Base-by-base conservation (phyloP, 2,888 invertebrate genomes). In the Eretmocerus hayati region DNA sequence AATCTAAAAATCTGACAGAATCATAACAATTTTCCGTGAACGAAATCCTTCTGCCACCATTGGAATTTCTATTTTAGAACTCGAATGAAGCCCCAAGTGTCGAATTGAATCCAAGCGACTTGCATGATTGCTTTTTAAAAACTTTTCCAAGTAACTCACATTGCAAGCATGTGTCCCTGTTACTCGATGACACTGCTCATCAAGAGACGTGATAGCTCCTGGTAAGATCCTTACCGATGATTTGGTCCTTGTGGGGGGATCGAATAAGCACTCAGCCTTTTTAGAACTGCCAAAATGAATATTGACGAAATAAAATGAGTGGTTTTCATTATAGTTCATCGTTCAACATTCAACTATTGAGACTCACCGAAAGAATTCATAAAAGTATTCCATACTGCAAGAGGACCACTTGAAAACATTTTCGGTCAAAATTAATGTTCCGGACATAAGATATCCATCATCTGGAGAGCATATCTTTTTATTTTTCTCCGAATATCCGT, bases 101-200 rank as follows among this genome's bases (percentile, higher is more conserved):
- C n/a, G n/a, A n/a, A n/a, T n/a, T n/a, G n/a, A n/a, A n/a, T n/a
- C n/a, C n/a, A n/a, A n/a, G n/a, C n/a, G n/a, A n/a, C n/a, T n/a
- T n/a, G n/a, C n/a, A n/a, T n/a, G n/a, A n/a, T n/a, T n/a, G n/a
- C n/a, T n/a, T n/a, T n/a, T n/a, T n/a, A 40, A 1, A 15, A 40
- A 40, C 21, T 13, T 19, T 19, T 20, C 8, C 3, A 32, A 15
- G 4, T 26, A 30, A 21, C 23, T 22, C 75, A 82, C 82, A 62
- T 81, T 80, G 65, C 83, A 84, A 4, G 83, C 82, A 72, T 81
- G 86, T 16, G 91, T 90, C 61, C 92, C 91, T 62, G 44, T 36
- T 5, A 91, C 90, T 65, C 87, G 81, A 57, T 88, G 77, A 69
- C 93, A 93, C 68, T 93, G 93, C 35, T 90, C 88, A 69, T 93